Evolutionary conservation across 1,140 invertebrate species (phyloP).

Genomic region (Drosophila athabasca): DNA sequence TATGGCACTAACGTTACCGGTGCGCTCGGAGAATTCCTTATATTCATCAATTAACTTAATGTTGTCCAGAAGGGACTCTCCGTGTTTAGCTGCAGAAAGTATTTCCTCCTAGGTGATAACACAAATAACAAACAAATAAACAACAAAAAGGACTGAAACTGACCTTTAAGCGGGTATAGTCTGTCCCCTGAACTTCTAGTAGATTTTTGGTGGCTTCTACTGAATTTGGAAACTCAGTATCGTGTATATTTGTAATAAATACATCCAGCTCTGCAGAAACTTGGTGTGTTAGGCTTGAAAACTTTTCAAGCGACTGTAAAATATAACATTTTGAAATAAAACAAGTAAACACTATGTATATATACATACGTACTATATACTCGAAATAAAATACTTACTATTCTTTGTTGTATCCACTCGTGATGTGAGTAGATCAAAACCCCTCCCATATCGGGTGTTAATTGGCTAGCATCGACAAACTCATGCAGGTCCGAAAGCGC

Average conservation of each 20-base stretch:
- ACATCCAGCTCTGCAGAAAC: slow-evolving; percentile 92
- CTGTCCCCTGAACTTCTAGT: slow-evolving; percentile 87
- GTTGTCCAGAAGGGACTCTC: slow-evolving; percentile 91
- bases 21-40: slow-evolving; percentile 86
- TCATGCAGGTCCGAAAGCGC: slow-evolving; percentile 93
- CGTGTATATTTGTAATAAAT: slow-evolving; percentile 92
- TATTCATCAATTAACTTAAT: slow-evolving; percentile 86
- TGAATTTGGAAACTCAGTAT: slow-evolving; percentile 93
- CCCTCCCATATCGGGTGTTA: slow-evolving; percentile 95
- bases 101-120: slow-evolving; percentile 88
- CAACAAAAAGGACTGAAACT: background rate
- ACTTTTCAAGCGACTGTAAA: slow-evolving; percentile 95
- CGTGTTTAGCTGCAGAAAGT: slow-evolving; percentile 91
- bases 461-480: slow-evolving; percentile 92
- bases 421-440: slow-evolving; percentile 94
- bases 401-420: slow-evolving; percentile 98
- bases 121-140: slow-evolving; percentile 1
- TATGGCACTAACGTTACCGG: slow-evolving; percentile 95
- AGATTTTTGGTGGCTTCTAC: slow-evolving; percentile 89
- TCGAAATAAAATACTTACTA: slow-evolving; percentile 87
- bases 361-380: background rate
- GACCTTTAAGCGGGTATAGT: slow-evolving; percentile 88
- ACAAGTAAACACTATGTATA: background rate
- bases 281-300: slow-evolving; percentile 94
- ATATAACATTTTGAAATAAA: slow-evolving; percentile 10